These are phyloP conservation scores for Drosophila simulans DNA, from an alignment of 1,140 invertebrate genomes.

Conservation along the genomic window DNA sequence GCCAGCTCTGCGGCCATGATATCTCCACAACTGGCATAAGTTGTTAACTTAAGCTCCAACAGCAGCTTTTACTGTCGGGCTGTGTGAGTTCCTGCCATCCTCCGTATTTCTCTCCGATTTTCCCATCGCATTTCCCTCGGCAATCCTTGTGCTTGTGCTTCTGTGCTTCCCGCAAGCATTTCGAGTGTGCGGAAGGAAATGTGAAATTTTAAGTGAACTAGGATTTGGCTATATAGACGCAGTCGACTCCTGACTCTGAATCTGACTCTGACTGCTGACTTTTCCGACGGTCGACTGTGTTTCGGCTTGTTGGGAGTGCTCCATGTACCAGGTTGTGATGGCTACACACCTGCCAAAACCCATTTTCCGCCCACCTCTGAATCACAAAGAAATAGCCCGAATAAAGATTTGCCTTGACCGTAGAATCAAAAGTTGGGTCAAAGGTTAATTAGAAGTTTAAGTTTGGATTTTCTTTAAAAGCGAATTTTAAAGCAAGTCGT, in stretches of 20 bases:
- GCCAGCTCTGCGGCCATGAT: conserved; percentile 30
- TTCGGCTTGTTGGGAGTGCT: conserved; percentile 13
- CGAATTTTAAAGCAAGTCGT: not conserved
- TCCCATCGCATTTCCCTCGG: conserved; percentile 4
- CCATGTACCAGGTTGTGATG: conserved; percentile 2
- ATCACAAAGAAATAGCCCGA: not conserved
- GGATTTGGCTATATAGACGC: conserved; percentile 31
- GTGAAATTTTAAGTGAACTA: conserved; percentile 53
- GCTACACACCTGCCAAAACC: conserved; percentile 1
- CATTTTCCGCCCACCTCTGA: not conserved
- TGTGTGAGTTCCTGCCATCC: conserved; percentile 30
- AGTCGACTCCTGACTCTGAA: conserved; percentile 26
- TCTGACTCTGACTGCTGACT: conserved; percentile 24
- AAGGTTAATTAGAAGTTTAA: not conserved
- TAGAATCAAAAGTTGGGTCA: not conserved
- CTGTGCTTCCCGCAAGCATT: conserved; percentile 29
- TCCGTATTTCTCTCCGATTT: conserved; percentile 24
- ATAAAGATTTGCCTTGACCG: not conserved
- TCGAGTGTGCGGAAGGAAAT: conserved; percentile 51
- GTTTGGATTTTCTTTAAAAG: too few species aligned
- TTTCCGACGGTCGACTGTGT: conserved; percentile 9
- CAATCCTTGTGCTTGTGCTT: conserved; percentile 7
- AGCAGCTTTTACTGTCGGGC: conserved; percentile 47
- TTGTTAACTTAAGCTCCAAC: conserved; percentile 76
- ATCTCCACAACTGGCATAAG: conserved; percentile 61